phyloP scores from a whole-genome alignment of 1,140 invertebrate species.

The Hydropsyche tenuis region DNA sequence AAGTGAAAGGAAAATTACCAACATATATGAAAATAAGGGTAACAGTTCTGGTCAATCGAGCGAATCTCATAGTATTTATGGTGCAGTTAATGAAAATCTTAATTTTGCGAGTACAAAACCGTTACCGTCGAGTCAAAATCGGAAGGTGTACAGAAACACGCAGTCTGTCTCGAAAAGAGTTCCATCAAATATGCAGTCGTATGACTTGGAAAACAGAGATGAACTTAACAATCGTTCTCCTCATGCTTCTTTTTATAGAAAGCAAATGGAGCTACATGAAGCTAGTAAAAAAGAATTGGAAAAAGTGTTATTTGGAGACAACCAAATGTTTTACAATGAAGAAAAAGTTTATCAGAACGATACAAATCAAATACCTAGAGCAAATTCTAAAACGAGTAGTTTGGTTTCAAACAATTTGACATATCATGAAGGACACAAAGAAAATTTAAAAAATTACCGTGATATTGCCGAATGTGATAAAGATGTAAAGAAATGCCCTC shows the following conservation, averaged over 20 bases:
- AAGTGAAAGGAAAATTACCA: slow-evolving; percentile 41
- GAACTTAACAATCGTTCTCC: not conserved
- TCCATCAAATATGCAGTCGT: no score
- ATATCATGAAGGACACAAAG: slow-evolving; percentile 5
- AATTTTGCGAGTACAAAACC: not conserved
- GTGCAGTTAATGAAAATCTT: no score
- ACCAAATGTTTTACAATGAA: not conserved
- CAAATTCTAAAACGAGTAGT: not conserved
- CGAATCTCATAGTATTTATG: no score
- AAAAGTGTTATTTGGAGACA: not conserved
- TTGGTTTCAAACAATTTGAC: not conserved
- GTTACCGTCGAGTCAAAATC: not conserved
- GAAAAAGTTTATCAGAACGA: no score
- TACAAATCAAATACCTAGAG: no score
- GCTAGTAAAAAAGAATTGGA: slow-evolving; percentile 21
- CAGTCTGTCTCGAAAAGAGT: no score
- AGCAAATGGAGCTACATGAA: slow-evolving; percentile 30
- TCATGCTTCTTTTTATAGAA: slow-evolving; percentile 18
- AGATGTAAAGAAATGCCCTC: not conserved
- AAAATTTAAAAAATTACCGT: slow-evolving; percentile 20
- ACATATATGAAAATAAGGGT: no score
- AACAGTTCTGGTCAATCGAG: not conserved
- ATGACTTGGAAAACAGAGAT: not conserved
- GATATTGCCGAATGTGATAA: not conserved
- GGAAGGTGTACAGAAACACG: no score